Evolutionary conservation across 1,140 invertebrate species (phyloP).

Genomic region (Drosophila teissieri): DNA sequence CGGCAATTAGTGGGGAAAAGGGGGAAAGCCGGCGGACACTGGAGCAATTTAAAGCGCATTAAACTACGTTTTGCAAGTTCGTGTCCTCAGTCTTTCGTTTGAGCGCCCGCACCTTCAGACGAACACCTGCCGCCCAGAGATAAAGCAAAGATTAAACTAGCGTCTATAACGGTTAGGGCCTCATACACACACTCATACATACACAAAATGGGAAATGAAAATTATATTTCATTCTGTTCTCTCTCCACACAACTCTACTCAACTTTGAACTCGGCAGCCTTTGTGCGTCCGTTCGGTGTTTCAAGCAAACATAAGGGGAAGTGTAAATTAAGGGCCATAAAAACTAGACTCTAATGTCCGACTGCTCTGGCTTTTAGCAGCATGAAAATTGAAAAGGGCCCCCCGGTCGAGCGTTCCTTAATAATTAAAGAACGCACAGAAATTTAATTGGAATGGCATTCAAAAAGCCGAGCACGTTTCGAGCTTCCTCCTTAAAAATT

Average conservation of each 20-base stretch:
- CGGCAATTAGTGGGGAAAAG: conserved; percentile 53
- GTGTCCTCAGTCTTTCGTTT: conserved; percentile 68
- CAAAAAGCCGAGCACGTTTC: conserved; percentile 46
- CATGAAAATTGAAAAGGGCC: conserved; percentile 61
- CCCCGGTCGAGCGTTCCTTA: conserved; percentile 33
- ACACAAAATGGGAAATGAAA: conserved; percentile 70
- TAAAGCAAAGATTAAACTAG: conserved; percentile 10
- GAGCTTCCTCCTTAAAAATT: conserved; percentile 31
- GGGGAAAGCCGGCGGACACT: conserved; percentile 6
- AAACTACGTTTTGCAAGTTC: conserved; percentile 76
- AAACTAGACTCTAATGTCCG: conserved; percentile 54
- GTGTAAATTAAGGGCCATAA: conserved; percentile 81
- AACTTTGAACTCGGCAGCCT: conserved; percentile 44
- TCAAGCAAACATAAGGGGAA: conserved; percentile 56
- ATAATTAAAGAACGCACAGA: conserved; percentile 47
- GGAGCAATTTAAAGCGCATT: conserved; percentile 80
- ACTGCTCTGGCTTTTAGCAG: conserved; percentile 74
- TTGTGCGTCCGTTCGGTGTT: conserved; percentile 15
- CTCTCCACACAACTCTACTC: conserved; percentile 31
- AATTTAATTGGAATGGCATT: conserved; percentile 64
- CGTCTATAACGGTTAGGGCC: conserved; percentile 55
- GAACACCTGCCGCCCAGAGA: conserved; percentile 56
- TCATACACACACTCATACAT: conserved; percentile 29
- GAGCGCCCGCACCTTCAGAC: conserved; percentile 20
- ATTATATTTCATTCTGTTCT: conserved; percentile 67